phyloP scores from a whole-genome alignment of 2,113 vertebrate species.

The Cynocephalus volans region DNA sequence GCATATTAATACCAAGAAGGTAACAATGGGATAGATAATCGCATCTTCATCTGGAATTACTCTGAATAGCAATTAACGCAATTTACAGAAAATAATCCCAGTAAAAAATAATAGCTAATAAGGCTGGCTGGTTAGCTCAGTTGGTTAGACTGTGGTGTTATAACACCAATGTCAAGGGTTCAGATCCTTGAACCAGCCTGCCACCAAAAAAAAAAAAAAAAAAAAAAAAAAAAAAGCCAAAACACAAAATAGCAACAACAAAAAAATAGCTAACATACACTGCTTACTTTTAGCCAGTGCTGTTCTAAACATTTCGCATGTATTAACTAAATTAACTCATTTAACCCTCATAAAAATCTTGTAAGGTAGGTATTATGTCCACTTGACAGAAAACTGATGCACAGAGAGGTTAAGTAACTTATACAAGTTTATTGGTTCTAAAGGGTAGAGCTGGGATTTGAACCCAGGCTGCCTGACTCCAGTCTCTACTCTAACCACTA shows the following conservation, averaged over 20 bases:
- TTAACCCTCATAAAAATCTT: neutral
- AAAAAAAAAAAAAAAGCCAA: too few species aligned
- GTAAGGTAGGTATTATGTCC: neutral
- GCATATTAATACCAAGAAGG: neutral
- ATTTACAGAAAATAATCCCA: conserved; percentile 38
- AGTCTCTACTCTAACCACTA: neutral
- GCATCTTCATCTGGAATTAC: neutral
- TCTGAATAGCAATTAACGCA: neutral
- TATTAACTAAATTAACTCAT: neutral
- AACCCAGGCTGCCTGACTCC: neutral
- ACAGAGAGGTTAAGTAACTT: neutral
- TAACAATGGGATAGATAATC: neutral
- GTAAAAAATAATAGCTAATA: neutral
- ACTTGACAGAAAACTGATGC: neutral
- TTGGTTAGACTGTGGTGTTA: too few species aligned
- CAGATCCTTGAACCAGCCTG: too few species aligned
- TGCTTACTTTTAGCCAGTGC: neutral
- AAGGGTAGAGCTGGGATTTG: neutral
- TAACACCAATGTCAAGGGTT: too few species aligned
- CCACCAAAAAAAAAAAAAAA: too few species aligned
- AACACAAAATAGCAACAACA: too few species aligned
- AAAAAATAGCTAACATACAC: neutral
- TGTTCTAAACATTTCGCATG: neutral
- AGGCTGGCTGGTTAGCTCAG: too few species aligned
- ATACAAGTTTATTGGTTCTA: neutral